phyloP scores from a whole-genome alignment of 1,140 invertebrate genomes.

The Eciton burchellii region DNA sequence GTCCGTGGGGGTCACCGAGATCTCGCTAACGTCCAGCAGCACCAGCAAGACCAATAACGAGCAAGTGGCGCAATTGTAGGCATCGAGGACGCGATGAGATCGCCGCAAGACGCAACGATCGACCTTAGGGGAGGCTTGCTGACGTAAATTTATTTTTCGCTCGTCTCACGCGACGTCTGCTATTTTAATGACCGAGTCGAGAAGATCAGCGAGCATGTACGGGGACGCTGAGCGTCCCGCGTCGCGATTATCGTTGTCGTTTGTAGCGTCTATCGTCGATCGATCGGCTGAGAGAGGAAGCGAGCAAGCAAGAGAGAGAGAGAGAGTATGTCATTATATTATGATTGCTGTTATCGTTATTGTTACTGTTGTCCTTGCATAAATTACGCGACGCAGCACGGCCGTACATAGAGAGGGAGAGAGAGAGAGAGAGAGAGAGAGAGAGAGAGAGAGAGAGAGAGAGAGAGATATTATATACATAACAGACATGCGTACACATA shows the following conservation, averaged over 20 bases:
- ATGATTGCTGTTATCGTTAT: constrained; percentile 79
- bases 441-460: too few species aligned
- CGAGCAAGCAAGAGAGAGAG: constrained; percentile 53
- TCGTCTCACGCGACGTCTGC: background rate
- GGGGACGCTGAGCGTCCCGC: constrained; percentile 9
- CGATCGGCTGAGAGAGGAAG: background rate
- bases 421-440: too few species aligned
- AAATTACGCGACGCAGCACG: constrained; percentile 59
- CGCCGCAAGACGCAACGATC: background rate
- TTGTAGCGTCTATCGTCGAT: constrained; percentile 7
- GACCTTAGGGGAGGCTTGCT: background rate
- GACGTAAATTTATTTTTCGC: background rate
- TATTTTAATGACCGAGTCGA: constrained; percentile 16
- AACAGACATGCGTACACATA: background rate
- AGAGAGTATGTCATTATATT: constrained; percentile 72
- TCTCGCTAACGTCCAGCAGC: constrained; percentile 80
- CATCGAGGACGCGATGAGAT: background rate
- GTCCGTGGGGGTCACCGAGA: constrained; percentile 82
- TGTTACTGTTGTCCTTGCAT: constrained; percentile 78
- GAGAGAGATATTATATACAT: too few species aligned
- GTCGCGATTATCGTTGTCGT: constrained; percentile 12
- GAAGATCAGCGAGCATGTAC: background rate
- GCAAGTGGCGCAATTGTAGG: constrained; percentile 81
- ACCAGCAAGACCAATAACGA: constrained; percentile 80
- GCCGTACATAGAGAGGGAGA: background rate